Evolutionary conservation across 2,113 vertebrate species (phyloP).

Genomic region (Poeciliopsis retropinna): DNA sequence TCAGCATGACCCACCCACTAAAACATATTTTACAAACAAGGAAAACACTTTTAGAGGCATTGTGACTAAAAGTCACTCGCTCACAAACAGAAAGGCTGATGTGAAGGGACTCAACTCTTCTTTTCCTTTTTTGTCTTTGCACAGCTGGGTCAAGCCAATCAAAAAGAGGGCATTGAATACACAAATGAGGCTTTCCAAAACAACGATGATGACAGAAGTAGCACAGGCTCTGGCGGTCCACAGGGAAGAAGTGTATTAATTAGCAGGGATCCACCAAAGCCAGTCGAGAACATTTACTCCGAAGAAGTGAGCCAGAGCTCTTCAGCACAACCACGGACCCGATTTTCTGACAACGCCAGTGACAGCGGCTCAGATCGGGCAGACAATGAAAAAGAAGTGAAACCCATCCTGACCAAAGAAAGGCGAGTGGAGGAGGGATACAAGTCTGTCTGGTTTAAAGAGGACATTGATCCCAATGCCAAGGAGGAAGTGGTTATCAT

Average conservation of each 20-base stretch:
- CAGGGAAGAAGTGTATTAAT: not conserved
- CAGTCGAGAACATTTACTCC: not conserved
- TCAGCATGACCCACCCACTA: too few relatives aligned
- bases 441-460: conserved; percentile 85
- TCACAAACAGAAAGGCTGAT: not conserved
- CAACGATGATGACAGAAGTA: conserved; percentile 53
- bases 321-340: not conserved
- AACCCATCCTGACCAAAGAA: conserved; percentile 85
- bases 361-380: conserved; percentile 28
- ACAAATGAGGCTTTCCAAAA: conserved; percentile 72
- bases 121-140: not conserved
- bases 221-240: conserved; percentile 13
- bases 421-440: conserved; percentile 80
- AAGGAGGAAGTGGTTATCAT: conserved; percentile 81
- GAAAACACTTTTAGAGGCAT: too few relatives aligned
- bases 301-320: not conserved
- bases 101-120: not conserved
- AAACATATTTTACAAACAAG: too few relatives aligned
- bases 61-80: not conserved
- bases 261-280: not conserved
- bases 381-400: conserved; percentile 80
- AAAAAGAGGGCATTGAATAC: conserved; percentile 72
- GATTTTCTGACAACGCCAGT: conserved; percentile 40
- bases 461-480: conserved; percentile 79
- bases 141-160: conserved; percentile 57